Percentiles rank a stretch among this genome's conserved stretches.
These are phyloP conservation scores for Myotis findleyi DNA, from an alignment of 2,797 vertebrate genomes.

Conservation along the genomic window DNA sequence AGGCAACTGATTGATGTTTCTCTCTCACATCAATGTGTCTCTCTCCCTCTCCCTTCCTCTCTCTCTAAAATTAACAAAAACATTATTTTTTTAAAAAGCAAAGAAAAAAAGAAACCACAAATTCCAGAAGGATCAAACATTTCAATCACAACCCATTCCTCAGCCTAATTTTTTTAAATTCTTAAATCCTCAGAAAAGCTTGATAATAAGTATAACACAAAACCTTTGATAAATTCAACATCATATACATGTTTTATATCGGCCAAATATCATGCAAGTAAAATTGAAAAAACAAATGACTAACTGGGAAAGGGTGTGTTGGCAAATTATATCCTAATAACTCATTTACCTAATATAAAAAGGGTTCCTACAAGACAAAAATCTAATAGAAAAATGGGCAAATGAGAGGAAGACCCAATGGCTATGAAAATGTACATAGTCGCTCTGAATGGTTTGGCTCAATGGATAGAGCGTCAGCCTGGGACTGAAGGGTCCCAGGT, in stretches of 20 bases:
- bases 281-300: constrained; percentile 3
- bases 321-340: constrained; percentile 16
- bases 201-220: not conserved
- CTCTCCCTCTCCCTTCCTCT: not conserved
- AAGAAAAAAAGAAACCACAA: not conserved
- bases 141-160: not conserved
- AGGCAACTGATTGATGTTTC: not conserved
- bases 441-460: too few species aligned
- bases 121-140: not conserved
- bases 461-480: too few species aligned
- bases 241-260: not conserved
- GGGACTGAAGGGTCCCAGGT: too few species aligned
- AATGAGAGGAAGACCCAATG: constrained; percentile 1
- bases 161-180: not conserved
- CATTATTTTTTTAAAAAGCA: not conserved
- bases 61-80: not conserved
- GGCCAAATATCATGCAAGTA: not conserved
- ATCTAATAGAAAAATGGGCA: not conserved
- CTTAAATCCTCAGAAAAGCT: not conserved
- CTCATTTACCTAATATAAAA: constrained; percentile 23
- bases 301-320: not conserved
- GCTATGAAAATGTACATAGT: not conserved
- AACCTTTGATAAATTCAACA: constrained; percentile 26
- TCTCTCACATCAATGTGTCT: not conserved
- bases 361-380: not conserved